Evolutionary conservation across 2,888 invertebrate genomes (phyloP).

Genomic region (Trichacis sp.): DNA sequence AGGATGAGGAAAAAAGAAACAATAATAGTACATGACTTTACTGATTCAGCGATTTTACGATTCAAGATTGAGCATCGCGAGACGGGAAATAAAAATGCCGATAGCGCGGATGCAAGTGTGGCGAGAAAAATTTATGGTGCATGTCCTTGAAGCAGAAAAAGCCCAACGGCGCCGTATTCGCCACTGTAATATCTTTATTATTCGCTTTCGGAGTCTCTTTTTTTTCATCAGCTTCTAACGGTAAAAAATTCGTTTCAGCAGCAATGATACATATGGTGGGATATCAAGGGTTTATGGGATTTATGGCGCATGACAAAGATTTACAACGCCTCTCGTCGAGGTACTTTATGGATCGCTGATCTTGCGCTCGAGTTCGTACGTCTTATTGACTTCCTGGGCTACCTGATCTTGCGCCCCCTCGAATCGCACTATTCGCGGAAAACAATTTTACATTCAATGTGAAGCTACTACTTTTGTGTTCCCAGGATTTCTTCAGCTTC

Average conservation of each 20-base stretch:
- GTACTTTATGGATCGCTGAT: conserved; percentile 54
- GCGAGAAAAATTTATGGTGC: conserved; percentile 41
- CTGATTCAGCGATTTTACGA: conserved; percentile 26
- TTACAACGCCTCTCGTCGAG: conserved; percentile 52
- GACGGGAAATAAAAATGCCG: conserved; percentile 16
- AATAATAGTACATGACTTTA: conserved; percentile 9
- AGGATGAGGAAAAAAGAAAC: conserved; percentile 10
- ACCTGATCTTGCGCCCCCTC: conserved; percentile 24
- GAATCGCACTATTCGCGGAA: too few relatives aligned
- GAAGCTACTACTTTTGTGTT: too few relatives aligned
- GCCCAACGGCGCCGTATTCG: conserved; percentile 28
- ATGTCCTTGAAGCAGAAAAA: conserved; percentile 41
- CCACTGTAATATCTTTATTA: conserved; percentile 37
- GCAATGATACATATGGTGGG: conserved; percentile 36
- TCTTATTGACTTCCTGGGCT: conserved; percentile 28
- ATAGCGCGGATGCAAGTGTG: conserved; percentile 16
- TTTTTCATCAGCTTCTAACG: conserved; percentile 15
- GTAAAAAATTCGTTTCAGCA: conserved; percentile 21
- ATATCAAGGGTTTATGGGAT: conserved; percentile 50
- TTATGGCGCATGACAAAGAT: conserved; percentile 52
- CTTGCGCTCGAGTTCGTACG: conserved; percentile 17
- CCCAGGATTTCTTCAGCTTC: too few relatives aligned
- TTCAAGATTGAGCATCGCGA: conserved; percentile 18
- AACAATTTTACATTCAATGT: too few relatives aligned
- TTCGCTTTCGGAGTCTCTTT: conserved; percentile 11